Percentiles rank a stretch among this genome's conserved stretches.
Evolutionary conservation across 2,797 vertebrate genomes (phyloP).

Genomic region (Coccyzus lansbergi): DNA sequence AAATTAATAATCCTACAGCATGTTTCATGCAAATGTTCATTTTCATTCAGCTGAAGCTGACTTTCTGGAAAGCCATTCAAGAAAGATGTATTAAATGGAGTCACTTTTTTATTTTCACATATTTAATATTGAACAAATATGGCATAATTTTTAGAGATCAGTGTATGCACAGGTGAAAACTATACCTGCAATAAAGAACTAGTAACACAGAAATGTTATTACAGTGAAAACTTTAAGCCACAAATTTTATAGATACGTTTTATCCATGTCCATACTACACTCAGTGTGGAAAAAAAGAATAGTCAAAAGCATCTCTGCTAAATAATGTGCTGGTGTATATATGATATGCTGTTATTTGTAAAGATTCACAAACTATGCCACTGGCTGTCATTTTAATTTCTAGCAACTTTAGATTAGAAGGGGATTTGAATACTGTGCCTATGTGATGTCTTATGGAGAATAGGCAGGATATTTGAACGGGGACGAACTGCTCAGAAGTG

Average conservation of each 20-base stretch:
- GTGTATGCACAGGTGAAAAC: background rate
- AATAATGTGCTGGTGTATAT: background rate
- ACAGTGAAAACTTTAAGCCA: background rate
- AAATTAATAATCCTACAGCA: background rate
- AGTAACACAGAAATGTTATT: background rate
- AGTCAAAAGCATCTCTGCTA: background rate
- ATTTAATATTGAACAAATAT: background rate
- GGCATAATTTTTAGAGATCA: background rate
- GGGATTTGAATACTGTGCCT: background rate
- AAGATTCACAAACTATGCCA: background rate
- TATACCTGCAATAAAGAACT: background rate
- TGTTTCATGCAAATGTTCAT: background rate
- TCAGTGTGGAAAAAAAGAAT: background rate
- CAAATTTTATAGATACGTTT: background rate
- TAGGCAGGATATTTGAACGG: background rate
- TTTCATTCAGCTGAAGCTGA: background rate
- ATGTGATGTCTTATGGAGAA: background rate
- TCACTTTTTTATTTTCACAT: background rate
- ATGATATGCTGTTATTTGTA: background rate
- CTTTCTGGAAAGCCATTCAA: background rate
- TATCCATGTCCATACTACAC: background rate
- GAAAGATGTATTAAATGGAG: background rate
- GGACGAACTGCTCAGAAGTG: background rate
- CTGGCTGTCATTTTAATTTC: background rate
- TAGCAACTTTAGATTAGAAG: background rate